Conservation (phyloP, 1,140 invertebrate species). For the Steinernema feltiae region DNA sequence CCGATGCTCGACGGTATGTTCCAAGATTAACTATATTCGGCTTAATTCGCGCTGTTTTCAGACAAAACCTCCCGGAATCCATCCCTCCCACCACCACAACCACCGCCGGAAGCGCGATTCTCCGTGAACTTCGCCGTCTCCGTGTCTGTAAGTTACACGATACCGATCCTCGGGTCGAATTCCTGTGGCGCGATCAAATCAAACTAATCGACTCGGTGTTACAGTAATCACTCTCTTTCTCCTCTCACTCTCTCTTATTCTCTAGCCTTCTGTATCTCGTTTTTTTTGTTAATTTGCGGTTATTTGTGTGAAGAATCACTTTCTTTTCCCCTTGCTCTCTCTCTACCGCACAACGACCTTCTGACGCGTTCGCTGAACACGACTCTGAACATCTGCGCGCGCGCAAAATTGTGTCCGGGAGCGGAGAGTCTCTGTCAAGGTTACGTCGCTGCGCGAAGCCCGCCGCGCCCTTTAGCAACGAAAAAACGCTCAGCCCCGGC, state of each 20-base stretch:
- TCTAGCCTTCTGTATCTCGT: background rate
- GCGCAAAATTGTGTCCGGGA: background rate
- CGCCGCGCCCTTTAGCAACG: background rate
- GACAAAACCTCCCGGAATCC: background rate
- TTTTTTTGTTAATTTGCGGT: background rate
- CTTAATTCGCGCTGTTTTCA: background rate
- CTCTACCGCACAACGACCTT: background rate
- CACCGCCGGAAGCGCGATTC: background rate
- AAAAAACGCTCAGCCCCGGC: too few species aligned
- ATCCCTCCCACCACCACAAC: background rate
- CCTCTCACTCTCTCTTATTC: too few species aligned
- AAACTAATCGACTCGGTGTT: background rate
- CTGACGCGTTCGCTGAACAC: background rate
- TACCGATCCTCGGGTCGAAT: background rate
- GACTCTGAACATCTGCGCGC: background rate
- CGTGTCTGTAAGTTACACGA: constrained; percentile 8
- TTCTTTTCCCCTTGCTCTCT: background rate
- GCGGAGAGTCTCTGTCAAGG: constrained; percentile 4
- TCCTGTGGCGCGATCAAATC: constrained; percentile 11
- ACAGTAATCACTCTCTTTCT: too few species aligned
- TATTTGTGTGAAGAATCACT: background rate
- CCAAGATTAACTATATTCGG: background rate
- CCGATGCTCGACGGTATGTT: background rate
- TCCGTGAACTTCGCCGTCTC: background rate
- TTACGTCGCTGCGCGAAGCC: background rate